A percentile compares a stretch with the other conserved stretches of the same genome.
These are phyloP conservation scores for Apeira syringaria DNA, from an alignment of 2,888 invertebrate species.

Conservation along the genomic window DNA sequence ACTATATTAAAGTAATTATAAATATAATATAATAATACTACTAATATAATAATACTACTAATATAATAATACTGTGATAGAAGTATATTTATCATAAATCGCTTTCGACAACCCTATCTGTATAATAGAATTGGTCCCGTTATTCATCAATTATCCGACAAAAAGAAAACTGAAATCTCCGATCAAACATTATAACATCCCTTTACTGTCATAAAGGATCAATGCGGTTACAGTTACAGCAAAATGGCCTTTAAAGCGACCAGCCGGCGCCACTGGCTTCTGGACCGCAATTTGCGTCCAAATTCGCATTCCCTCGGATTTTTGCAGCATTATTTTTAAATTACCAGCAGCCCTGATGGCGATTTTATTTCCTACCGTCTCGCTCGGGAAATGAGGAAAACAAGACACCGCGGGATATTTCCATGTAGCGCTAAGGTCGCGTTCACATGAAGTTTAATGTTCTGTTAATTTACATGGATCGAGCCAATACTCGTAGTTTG, in stretches of 20 bases:
- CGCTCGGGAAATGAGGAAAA: constrained; percentile 71
- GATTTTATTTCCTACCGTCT: constrained; percentile 73
- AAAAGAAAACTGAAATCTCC: background rate
- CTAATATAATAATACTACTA: too few relatives aligned
- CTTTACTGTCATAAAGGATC: constrained; percentile 26
- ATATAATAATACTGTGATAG: too few relatives aligned
- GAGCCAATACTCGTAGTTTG: too few relatives aligned
- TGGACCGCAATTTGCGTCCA: constrained; percentile 64
- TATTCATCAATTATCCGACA: background rate
- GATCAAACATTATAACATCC: constrained; percentile 12
- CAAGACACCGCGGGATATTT: constrained; percentile 63
- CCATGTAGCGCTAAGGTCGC: constrained; percentile 42
- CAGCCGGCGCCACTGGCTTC: constrained; percentile 48
- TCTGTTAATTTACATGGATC: too few relatives aligned
- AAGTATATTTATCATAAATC: too few relatives aligned
- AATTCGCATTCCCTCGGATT: constrained; percentile 66
- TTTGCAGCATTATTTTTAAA: constrained; percentile 78
- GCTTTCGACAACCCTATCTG: too few relatives aligned
- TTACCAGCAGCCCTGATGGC: constrained; percentile 73
- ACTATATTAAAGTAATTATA: too few relatives aligned
- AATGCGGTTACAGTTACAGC: constrained; percentile 29
- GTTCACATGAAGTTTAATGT: constrained; percentile 2
- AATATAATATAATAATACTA: too few relatives aligned
- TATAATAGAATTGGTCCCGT: background rate
- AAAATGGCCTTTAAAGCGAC: constrained; percentile 24